Percentiles rank a stretch among this genome's conserved stretches.
These are phyloP conservation scores for Entomobrya proxima DNA, from an alignment of 2,888 invertebrate species.

Conservation along the genomic window DNA sequence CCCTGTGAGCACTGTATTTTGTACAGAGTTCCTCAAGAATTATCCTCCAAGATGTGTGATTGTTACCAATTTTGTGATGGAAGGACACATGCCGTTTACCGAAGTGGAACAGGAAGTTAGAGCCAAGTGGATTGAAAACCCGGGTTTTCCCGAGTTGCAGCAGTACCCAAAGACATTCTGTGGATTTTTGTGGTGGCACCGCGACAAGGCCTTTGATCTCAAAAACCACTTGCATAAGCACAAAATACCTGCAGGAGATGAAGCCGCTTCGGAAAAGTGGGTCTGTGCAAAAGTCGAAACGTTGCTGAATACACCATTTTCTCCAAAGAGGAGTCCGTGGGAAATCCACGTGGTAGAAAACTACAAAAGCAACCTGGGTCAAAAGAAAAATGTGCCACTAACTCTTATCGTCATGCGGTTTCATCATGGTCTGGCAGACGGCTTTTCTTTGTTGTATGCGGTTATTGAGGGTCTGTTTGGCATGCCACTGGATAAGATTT, in stretches of 20 bases:
- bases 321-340: slow-evolving; percentile 47
- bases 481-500: background rate
- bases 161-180: slow-evolving; percentile 31
- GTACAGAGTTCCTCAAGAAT: slow-evolving; percentile 16
- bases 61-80: slow-evolving; percentile 13
- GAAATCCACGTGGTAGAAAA: slow-evolving; percentile 50
- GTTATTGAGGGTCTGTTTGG: slow-evolving; percentile 36
- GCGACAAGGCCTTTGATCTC: slow-evolving; percentile 24
- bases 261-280: background rate
- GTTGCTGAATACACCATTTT: slow-evolving; percentile 38
- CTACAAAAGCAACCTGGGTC: background rate
- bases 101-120: background rate
- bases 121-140: background rate
- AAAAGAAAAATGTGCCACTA: background rate
- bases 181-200: slow-evolving; percentile 52
- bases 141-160: slow-evolving; percentile 41
- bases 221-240: slow-evolving; percentile 30
- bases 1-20: slow-evolving; percentile 3
- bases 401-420: background rate
- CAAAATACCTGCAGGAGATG: background rate
- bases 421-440: slow-evolving; percentile 48
- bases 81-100: background rate
- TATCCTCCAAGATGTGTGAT: slow-evolving; percentile 16
- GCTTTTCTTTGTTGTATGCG: slow-evolving; percentile 37
- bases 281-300: slow-evolving; percentile 8